Conservation (phyloP, 23 tunicate genomes). For the Clavelina lepadiformis region DNA sequence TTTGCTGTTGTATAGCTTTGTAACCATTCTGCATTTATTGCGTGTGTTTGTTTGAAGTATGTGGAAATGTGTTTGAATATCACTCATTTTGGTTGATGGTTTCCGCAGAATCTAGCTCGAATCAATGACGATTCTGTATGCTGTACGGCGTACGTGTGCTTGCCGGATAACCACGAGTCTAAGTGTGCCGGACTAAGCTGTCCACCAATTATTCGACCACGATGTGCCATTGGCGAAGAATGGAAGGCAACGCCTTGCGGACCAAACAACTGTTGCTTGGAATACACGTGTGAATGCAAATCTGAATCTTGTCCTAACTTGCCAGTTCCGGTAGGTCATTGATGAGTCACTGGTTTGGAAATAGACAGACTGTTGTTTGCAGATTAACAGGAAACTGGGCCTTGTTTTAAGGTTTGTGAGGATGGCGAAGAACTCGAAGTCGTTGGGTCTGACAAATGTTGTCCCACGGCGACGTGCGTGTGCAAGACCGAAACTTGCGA, state of each 20-base stretch:
- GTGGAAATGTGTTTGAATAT: too few species aligned
- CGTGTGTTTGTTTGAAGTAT: too few species aligned
- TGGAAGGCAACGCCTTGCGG: slow-evolving; percentile 65
- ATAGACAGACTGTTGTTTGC: too few species aligned
- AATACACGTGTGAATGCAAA: slow-evolving; percentile 89
- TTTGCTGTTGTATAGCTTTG: too few species aligned
- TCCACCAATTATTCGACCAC: slow-evolving; percentile 81
- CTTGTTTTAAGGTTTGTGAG: slow-evolving; percentile 58
- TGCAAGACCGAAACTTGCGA: slow-evolving; percentile 83
- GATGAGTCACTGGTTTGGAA: too few species aligned
- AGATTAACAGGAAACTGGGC: too few species aligned
- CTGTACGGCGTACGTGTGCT: slow-evolving; percentile 74
- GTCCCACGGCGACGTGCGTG: slow-evolving; percentile 88
- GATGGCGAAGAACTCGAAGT: slow-evolving; percentile 94
- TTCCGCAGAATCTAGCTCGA: slow-evolving; percentile 56
- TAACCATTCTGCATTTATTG: too few species aligned
- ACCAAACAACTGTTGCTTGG: slow-evolving; percentile 66
- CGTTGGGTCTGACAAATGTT: slow-evolving; percentile 76
- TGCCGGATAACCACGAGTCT: slow-evolving; percentile 76
- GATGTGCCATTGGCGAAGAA: slow-evolving; percentile 75
- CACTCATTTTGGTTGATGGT: too few species aligned
- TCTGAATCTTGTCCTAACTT: slow-evolving; percentile 59
- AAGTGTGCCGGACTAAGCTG: slow-evolving; percentile 61
- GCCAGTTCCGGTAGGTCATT: slow-evolving; percentile 67
- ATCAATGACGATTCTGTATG: slow-evolving; percentile 69